These are phyloP conservation scores for Drosophila suzukii DNA, from an alignment of 1,140 invertebrate genomes.

Conservation along the genomic window DNA sequence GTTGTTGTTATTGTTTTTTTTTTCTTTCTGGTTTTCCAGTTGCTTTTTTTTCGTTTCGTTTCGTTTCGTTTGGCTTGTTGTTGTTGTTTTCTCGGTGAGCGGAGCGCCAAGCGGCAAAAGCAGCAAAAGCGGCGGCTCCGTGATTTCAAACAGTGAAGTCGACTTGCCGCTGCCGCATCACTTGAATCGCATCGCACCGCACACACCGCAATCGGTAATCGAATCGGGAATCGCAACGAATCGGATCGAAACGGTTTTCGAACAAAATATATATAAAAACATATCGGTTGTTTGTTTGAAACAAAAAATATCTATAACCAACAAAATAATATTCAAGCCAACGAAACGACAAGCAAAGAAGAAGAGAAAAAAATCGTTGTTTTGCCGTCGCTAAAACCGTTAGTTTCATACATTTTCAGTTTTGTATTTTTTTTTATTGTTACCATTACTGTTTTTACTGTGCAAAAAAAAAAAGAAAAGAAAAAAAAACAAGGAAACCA, in stretches of 20 bases:
- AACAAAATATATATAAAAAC: neutral
- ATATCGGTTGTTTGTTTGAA: neutral
- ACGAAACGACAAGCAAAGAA: neutral
- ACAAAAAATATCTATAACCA: neutral
- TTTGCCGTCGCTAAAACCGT: slow-evolving; percentile 40
- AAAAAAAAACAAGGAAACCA: neutral
- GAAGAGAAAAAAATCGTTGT: slow-evolving; percentile 1
- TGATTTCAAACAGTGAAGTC: slow-evolving; percentile 75
- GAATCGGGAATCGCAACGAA: slow-evolving; percentile 31
- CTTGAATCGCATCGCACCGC: slow-evolving; percentile 70
- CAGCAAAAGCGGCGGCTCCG: slow-evolving; percentile 56
- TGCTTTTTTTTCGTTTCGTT: neutral
- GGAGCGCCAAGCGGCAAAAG: slow-evolving; percentile 21
- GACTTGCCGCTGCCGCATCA: slow-evolving; percentile 71
- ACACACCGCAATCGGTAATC: slow-evolving; percentile 47
- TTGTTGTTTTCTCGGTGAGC: slow-evolving; percentile 2
- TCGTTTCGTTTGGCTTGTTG: neutral
- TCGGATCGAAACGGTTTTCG: slow-evolving; percentile 2
- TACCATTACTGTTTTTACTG: slow-evolving; percentile 42
- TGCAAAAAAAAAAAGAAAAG: slow-evolving; percentile 6
- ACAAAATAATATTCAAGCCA: neutral
- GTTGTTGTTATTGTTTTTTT: neutral
- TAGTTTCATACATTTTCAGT: slow-evolving; percentile 35
- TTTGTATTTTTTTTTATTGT: slow-evolving; percentile 38
- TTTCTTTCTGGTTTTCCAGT: neutral